Base-by-base conservation (phyloP, 2,113 vertebrate genomes). In the Gavialis gangeticus region DNA sequence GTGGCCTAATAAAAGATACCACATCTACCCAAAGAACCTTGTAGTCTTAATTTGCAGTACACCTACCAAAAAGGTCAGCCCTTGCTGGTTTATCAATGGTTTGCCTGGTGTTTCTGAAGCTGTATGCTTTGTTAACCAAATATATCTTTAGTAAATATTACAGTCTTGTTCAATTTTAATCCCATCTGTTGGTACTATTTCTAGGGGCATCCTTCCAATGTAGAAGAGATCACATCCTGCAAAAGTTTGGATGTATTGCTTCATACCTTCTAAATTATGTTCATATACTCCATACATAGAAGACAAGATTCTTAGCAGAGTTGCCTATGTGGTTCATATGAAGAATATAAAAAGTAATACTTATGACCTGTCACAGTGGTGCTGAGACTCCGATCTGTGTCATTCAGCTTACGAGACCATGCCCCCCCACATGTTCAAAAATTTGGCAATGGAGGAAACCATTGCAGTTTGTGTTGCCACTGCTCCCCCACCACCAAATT, bases 241-340 rank as follows among this genome's bases (percentile, higher is more conserved):
- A 75, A 71, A 87, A 79, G 24, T 27, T 3, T 5, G 22, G 3
- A 67, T 46, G 27, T 22, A 34, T 22, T n/a, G 13, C 59, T 71
- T 37, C 30, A 19, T 37, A 9, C 66, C 30, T 21, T 22, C 69
- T 2, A 82, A 59, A 28, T 37, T 25, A 57, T n/a, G 46, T 76
- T 75, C 71, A 24, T 46, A 91, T 62, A n/a, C 6, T 56, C 30
- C 30, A 6, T 25, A 79, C 5, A 58, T 30, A 62, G 27, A 56
- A 22, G 6, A 19, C 12, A 90, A 12, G 79, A 11, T 8, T 62
- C 19, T n/a, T 25, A 5, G 5, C 11, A 4, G 0, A 0, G 16
- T 56, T 82, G 57, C 75, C 12, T 5, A 3, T 57, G 11, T 22
- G 87, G 79, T n/a, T 75, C 22, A 59, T 73, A 19, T 10, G 19